Percentiles rank a stretch among this genome's conserved stretches.
phyloP scores from a whole-genome alignment of 2,888 invertebrate genomes.

The Noctua fimbriata region DNA sequence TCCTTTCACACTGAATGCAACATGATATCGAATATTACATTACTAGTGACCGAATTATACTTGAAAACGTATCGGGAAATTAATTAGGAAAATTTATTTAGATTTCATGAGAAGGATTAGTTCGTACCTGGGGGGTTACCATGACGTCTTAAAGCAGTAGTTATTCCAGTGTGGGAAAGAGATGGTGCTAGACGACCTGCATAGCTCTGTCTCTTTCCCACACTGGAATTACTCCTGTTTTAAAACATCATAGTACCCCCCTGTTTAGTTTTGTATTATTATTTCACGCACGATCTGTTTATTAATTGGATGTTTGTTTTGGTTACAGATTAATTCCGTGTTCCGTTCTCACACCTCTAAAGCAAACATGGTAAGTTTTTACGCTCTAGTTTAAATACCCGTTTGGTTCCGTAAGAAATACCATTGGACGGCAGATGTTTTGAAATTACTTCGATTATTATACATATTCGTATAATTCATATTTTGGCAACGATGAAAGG shows the following conservation, averaged over 20 bases:
- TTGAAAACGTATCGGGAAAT: slow-evolving; percentile 47
- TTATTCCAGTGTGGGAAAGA: too few relatives aligned
- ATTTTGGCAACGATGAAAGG: background rate
- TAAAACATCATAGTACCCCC: too few relatives aligned
- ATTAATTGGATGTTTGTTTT: slow-evolving; percentile 50
- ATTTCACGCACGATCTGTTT: slow-evolving; percentile 21
- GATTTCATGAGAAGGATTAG: too few relatives aligned
- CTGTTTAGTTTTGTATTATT: slow-evolving; percentile 16
- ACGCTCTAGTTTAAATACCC: background rate
- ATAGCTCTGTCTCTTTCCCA: too few relatives aligned
- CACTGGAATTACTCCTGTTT: too few relatives aligned
- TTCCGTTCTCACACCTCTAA: slow-evolving; percentile 49
- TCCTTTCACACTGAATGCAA: slow-evolving; percentile 66
- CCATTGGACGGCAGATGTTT: background rate
- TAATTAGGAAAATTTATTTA: slow-evolving; percentile 44
- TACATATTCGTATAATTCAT: background rate
- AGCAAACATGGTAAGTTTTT: slow-evolving; percentile 69
- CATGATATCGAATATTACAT: slow-evolving; percentile 76
- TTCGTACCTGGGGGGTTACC: too few relatives aligned
- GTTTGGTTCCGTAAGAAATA: background rate
- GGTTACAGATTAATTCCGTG: slow-evolving; percentile 67
- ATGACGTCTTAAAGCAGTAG: too few relatives aligned
- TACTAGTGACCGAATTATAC: slow-evolving; percentile 61
- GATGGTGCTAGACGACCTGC: too few relatives aligned
- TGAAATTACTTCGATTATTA: background rate